Evolutionary conservation across 2,113 vertebrate genomes (phyloP), one percentile per base, ranked within the genome.

Genomic region (Ranitomeya variabilis): DNA sequence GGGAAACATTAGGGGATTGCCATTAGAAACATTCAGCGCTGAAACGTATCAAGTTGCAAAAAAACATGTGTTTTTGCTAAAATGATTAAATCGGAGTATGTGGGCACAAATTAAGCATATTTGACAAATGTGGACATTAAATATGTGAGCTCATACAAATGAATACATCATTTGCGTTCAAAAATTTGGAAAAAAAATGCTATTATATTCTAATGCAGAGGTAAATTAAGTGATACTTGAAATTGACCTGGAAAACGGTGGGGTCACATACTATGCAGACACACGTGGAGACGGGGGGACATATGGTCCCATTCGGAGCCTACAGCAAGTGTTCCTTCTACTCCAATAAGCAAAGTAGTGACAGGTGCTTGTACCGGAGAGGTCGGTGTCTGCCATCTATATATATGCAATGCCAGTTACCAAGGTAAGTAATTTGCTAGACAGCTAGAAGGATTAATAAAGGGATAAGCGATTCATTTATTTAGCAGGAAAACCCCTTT

Each of bases 81-180:
- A 85, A 69, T 51, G 79, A 85, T 89, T 89, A 85, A 89, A 89
- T 79, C 81, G 16, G 74, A 84, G 87, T 85, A 89, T 89, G 62
- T 69, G 82, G 87, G 73, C 73, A 89, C 87, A 89, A 89, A 89
- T 89, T 85, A 89, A 85, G 82, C 87, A 84, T 79, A 89, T 89
- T 89, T 89, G 87, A 89, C 87, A 89, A 89, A 89, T 89, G 87
- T 71, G 87, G 87, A 89, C 66, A 79, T 89, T 66, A 89, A 89
- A 85, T 80, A 79, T 64, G 82, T 79, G 87, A 89, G 87, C 73
- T 89, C 87, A 89, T 89, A 84, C 87, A 67, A 84, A 84, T 73
- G 64, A 84, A 89, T 83, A 88, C n/a, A 89, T 89, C 80, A 83
- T 66, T 55, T 84, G 81, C n/a, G 16, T 57, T 84, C 66, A 67